phyloP scores from a whole-genome alignment of 1,140 invertebrate species.

The Sipha flava region DNA sequence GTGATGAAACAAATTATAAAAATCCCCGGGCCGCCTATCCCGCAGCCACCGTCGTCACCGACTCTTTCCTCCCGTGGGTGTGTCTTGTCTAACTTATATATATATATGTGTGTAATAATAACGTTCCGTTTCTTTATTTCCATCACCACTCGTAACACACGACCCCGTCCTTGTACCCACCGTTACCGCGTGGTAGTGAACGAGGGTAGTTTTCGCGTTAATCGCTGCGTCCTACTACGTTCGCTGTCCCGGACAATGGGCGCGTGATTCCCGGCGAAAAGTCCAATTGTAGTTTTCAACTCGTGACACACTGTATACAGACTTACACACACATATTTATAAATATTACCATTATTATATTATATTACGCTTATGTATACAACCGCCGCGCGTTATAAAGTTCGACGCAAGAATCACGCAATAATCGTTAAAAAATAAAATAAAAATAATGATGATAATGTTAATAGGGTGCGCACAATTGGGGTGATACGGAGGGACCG shows the following conservation, averaged over 20 bases:
- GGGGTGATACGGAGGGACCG: neutral
- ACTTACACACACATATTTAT: too few species aligned
- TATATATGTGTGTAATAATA: neutral
- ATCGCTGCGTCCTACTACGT: neutral
- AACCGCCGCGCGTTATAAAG: neutral
- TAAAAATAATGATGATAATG: neutral
- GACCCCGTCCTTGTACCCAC: slow-evolving; percentile 33
- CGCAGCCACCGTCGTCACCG: neutral
- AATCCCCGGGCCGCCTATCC: slow-evolving; percentile 36
- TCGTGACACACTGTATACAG: too few species aligned
- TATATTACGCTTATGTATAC: neutral
- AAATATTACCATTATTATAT: too few species aligned
- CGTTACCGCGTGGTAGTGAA: neutral
- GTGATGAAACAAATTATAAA: slow-evolving; percentile 44
- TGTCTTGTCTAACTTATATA: slow-evolving; percentile 38
- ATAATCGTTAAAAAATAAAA: neutral
- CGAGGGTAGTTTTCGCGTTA: neutral
- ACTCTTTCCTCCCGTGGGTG: slow-evolving; percentile 35
- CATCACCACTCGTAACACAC: slow-evolving; percentile 34
- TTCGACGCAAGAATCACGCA: neutral
- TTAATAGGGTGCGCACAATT: neutral
- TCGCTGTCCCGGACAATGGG: neutral
- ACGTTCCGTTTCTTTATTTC: slow-evolving; percentile 20
- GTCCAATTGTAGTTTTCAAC: neutral
- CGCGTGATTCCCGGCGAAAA: neutral